Evolutionary conservation across 2,113 vertebrate species (phyloP).

Genomic region (Poeciliopsis turrubarensis): DNA sequence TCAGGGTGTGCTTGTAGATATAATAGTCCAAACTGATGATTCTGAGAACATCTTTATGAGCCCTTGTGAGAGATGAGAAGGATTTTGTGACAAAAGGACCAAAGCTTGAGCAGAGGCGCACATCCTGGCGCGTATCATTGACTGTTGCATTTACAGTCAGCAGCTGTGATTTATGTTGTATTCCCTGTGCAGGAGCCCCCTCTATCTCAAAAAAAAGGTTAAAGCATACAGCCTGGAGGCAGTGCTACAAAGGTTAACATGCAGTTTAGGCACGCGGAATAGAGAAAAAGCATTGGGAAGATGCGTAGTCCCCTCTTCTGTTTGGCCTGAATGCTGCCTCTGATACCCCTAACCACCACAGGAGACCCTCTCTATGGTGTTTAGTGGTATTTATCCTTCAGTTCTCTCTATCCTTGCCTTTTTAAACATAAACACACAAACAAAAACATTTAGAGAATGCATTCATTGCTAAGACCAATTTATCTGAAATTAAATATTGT

Average conservation of each 20-base stretch:
- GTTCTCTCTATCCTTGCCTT: constrained; percentile 25
- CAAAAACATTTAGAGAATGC: background rate
- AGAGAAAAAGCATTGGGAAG: constrained; percentile 26
- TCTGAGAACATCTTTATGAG: constrained; percentile 41
- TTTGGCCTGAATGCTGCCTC: constrained; percentile 3
- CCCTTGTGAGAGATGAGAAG: constrained; percentile 3
- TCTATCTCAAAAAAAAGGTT: constrained; percentile 74
- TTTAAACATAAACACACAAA: constrained; percentile 49
- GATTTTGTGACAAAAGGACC: constrained; percentile 36
- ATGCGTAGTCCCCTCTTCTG: constrained; percentile 24
- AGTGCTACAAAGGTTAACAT: constrained; percentile 74
- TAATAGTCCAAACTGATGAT: constrained; percentile 39
- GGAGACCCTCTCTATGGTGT: constrained; percentile 9
- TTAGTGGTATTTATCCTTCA: constrained; percentile 30
- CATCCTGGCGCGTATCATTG: constrained; percentile 47
- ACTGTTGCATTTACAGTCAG: constrained; percentile 56
- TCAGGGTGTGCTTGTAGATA: constrained; percentile 55
- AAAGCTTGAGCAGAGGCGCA: constrained; percentile 25
- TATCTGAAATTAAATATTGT: background rate
- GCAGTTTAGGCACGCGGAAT: constrained; percentile 72
- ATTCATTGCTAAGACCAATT: background rate
- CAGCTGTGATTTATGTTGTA: constrained; percentile 70
- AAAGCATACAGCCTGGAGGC: constrained; percentile 76
- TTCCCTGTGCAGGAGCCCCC: constrained; percentile 60
- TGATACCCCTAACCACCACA: constrained; percentile 5